phyloP scores from a whole-genome alignment of 1,140 invertebrate genomes.

The Cepaea nemoralis region DNA sequence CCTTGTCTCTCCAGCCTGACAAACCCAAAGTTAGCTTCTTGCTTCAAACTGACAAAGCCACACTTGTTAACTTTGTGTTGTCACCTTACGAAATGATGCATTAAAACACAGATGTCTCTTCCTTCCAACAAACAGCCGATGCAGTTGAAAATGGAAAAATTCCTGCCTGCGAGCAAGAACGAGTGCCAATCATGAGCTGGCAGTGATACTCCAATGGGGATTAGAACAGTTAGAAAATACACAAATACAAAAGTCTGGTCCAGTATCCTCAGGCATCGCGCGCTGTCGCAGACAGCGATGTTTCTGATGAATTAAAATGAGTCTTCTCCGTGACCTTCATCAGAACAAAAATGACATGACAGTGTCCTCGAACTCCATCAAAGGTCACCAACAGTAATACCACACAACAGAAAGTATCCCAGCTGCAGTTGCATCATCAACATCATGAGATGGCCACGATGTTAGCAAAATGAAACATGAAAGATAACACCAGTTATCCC shows the following conservation, averaged over 20 bases:
- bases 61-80: too few relatives aligned
- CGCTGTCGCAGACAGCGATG: constrained; percentile 26
- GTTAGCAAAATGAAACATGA: not conserved
- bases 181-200: not conserved
- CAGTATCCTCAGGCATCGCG: not conserved
- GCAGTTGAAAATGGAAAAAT: not conserved
- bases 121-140: not conserved
- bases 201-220: not conserved
- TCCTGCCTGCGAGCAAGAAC: not conserved
- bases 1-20: too few relatives aligned
- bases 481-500: not conserved
- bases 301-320: not conserved
- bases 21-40: too few relatives aligned
- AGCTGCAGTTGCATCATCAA: not conserved
- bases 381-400: not conserved
- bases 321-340: too few relatives aligned
- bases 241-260: constrained; percentile 34
- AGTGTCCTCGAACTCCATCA: not conserved
- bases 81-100: too few relatives aligned
- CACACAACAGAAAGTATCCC: not conserved
- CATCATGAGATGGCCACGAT: not conserved
- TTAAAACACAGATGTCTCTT: not conserved
- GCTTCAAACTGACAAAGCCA: too few relatives aligned
- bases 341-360: too few relatives aligned
- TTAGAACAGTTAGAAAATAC: constrained; percentile 2